Base-by-base conservation (phyloP, 2,113 vertebrate species). In the Macrotis lagotis region DNA sequence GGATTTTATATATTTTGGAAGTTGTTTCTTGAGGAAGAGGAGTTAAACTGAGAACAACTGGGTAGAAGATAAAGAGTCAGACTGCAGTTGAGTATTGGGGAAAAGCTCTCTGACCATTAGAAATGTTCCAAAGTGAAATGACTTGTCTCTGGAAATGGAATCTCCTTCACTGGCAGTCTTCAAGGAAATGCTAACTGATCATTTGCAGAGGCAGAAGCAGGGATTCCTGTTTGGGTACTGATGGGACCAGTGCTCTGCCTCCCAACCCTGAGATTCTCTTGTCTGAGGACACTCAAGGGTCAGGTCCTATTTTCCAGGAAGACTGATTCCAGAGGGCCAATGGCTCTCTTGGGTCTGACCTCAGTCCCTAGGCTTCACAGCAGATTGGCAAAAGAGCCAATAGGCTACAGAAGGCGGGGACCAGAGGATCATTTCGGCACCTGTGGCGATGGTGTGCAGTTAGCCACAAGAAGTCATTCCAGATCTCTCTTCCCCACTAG, bases 301-400 rank as follows among this genome's bases (percentile, higher is more conserved):
- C 8, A 1, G 55, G 28, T 31, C 55, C 55, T 11, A 37, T 55
- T 55, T 14, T n/a, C 31, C 31, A 74, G 66, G 37, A n/a, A n/a
- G 28, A 31, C 26, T 11, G 28, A 28, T 28, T 2, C 53, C 8
- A 59, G 53, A 59, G 53, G 88, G 91, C 22, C 4, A n/a, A 16
- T 31, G 25, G 90, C 37, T 37, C 12, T 5, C 37, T n/a, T 74
- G 66, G 37, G 8, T 74, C 5, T 16, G 14, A n/a, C 66, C 49
- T 26, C 48, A 25, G 28, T 49, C 48, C 8, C 26, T 51, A 88
- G 8, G 53, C 2, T 0, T 2, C 12, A 28, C 19, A 4, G 8
- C 31, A 14, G 9, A 14, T 4, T 24, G 37, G 48, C 26, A 2
- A 66, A 37, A 12, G 55, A 31, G 28, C 55, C 10, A 66, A 66